These are phyloP conservation scores for Physocephala rufipes DNA, from an alignment of 2,888 invertebrate genomes.

Conservation along the genomic window DNA sequence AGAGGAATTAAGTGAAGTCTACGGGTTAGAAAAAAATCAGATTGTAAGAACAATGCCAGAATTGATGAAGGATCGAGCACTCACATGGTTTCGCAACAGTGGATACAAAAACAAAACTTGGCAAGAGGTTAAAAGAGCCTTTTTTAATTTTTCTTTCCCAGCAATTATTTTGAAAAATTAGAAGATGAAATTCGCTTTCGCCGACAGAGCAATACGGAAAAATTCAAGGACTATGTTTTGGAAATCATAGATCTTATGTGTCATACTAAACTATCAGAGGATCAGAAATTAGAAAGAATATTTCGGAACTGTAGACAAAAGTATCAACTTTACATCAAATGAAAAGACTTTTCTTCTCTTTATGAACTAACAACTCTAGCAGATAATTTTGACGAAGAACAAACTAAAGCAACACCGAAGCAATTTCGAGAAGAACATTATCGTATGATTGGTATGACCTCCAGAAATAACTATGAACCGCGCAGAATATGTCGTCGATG, in stretches of 20 bases:
- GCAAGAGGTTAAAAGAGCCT: not conserved
- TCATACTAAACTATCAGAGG: not conserved
- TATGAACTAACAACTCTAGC: not conserved
- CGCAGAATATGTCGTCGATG: not conserved
- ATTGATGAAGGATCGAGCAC: slow-evolving; percentile 6
- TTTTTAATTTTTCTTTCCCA: not conserved
- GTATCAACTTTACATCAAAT: not conserved
- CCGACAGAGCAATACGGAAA: not conserved
- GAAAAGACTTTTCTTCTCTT: not conserved
- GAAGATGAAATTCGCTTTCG: not conserved
- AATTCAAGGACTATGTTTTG: not conserved
- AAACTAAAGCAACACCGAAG: not conserved
- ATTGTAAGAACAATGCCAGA: slow-evolving; percentile 10
- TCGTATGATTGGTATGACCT: not conserved
- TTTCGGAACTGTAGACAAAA: not conserved
- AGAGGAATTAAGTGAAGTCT: not conserved
- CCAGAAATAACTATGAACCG: not conserved
- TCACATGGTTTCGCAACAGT: slow-evolving; percentile 7
- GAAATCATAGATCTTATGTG: slow-evolving; percentile 1
- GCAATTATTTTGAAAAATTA: not conserved
- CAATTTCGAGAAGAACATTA: not conserved
- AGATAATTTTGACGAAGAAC: too few species aligned
- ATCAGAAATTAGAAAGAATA: not conserved
- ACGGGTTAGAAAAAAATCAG: not conserved
- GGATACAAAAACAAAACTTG: not conserved